These are phyloP conservation scores for Anarhynchus alexandrinus DNA, from an alignment of 2,113 vertebrate genomes.

Conservation along the genomic window DNA sequence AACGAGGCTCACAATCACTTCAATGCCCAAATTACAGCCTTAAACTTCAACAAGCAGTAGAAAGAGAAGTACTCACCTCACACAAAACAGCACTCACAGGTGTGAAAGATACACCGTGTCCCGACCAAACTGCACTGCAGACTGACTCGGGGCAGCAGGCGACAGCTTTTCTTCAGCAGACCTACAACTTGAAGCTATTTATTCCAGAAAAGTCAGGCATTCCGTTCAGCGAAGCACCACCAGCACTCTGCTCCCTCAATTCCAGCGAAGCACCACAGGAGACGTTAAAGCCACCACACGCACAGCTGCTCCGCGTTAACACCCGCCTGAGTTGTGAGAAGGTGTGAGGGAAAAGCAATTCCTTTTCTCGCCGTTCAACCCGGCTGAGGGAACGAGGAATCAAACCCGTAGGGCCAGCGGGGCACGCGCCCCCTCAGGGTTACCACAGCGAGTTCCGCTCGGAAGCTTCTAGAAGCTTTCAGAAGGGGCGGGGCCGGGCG, in stretches of 20 bases:
- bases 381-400: fast-evolving
- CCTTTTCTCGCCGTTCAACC: fast-evolving
- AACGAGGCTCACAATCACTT: neutral
- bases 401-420: fast-evolving
- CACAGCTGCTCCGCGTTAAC: fast-evolving
- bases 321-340: fast-evolving
- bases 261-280: neutral
- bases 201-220: fast-evolving
- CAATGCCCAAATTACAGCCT: fast-evolving
- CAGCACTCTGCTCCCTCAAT: fast-evolving
- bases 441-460: fast-evolving
- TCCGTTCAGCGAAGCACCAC: fast-evolving
- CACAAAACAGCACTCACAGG: fast-evolving
- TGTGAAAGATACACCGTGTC: fast-evolving
- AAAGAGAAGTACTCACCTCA: fast-evolving
- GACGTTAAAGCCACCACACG: fast-evolving
- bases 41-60: no score
- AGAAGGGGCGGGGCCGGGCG: no score
- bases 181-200: fast-evolving
- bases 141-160: fast-evolving
- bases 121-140: fast-evolving
- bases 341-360: fast-evolving
- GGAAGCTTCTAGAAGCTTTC: neutral
- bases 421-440: no score
- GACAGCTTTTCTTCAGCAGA: fast-evolving